These are phyloP conservation scores for Scaptodrosophila latifasciaeformis DNA, from an alignment of 2,888 invertebrate species.

Conservation along the genomic window DNA sequence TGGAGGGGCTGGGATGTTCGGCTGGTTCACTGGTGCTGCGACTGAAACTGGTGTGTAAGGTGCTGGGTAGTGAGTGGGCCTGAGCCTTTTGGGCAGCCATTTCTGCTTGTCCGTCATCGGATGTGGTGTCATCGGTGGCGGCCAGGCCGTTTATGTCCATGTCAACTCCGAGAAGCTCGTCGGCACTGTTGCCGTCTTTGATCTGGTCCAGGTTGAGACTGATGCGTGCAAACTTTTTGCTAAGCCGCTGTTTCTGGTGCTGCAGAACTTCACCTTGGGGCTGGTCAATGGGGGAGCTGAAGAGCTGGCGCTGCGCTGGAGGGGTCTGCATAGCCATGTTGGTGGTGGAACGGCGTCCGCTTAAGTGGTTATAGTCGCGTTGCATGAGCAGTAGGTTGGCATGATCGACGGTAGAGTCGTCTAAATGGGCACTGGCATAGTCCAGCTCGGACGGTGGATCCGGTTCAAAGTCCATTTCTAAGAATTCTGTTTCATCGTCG, in stretches of 20 bases:
- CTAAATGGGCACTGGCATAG: slow-evolving; percentile 46
- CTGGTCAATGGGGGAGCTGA: slow-evolving; percentile 70
- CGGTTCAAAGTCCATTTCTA: slow-evolving; percentile 75
- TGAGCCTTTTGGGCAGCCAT: slow-evolving; percentile 2
- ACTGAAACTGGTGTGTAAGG: slow-evolving; percentile 49
- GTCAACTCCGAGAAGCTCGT: slow-evolving; percentile 30
- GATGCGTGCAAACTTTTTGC: slow-evolving; percentile 71
- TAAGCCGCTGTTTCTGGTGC: slow-evolving; percentile 44
- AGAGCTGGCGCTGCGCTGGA: slow-evolving; percentile 59
- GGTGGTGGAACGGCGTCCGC: slow-evolving; percentile 42
- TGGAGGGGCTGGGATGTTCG: slow-evolving; percentile 42
- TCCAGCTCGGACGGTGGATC: slow-evolving; percentile 74
- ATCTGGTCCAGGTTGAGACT: slow-evolving; percentile 72
- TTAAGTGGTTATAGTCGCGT: slow-evolving; percentile 61
- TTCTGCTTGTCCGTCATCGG: background rate
- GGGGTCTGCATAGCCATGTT: slow-evolving; percentile 22
- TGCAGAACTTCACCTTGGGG: slow-evolving; percentile 55
- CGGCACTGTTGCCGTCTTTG: slow-evolving; percentile 41
- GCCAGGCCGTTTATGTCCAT: too few relatives aligned
- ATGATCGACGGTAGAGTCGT: slow-evolving; percentile 22
- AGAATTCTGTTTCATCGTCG: slow-evolving; percentile 75
- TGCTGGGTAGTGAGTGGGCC: slow-evolving; percentile 66
- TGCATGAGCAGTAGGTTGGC: slow-evolving; percentile 57
- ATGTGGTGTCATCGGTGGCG: slow-evolving; percentile 18
- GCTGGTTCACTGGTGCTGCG: slow-evolving; percentile 50